Evolutionary conservation across 2,113 vertebrate species (phyloP).

Genomic region (Alaudala cheleensis): DNA sequence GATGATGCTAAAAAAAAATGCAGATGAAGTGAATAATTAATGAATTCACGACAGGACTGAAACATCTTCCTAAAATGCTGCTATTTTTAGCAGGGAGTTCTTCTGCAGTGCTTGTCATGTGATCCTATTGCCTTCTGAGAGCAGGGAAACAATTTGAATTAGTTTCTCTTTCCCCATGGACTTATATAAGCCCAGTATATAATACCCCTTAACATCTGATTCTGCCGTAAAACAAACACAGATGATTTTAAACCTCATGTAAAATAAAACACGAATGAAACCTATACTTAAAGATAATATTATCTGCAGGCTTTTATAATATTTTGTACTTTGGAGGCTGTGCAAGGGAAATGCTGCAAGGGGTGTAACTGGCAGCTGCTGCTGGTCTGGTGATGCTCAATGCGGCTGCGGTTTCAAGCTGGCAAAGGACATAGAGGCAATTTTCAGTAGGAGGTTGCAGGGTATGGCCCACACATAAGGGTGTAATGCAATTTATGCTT

Average conservation of each 20-base stretch:
- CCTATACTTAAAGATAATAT: neutral
- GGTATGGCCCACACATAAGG: neutral
- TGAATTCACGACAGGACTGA: slow-evolving; percentile 45
- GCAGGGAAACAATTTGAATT: slow-evolving; percentile 54
- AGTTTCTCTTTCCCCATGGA: slow-evolving; percentile 27
- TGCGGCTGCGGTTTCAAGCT: neutral
- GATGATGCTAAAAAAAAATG: slow-evolving; percentile 46
- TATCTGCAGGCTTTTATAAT: neutral
- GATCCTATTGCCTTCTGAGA: slow-evolving; percentile 54
- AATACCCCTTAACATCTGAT: neutral
- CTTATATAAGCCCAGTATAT: neutral
- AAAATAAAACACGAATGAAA: slow-evolving; percentile 15
- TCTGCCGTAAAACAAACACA: slow-evolving; percentile 51
- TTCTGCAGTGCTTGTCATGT: slow-evolving; percentile 57
- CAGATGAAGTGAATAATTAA: slow-evolving; percentile 37
- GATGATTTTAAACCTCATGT: slow-evolving; percentile 11
- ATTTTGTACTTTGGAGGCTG: neutral
- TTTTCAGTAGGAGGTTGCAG: neutral
- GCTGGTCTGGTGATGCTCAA: neutral
- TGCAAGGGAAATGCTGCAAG: neutral
- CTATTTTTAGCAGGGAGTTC: slow-evolving; percentile 51
- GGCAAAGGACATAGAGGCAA: neutral
- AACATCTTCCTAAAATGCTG: slow-evolving; percentile 52
- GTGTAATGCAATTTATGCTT: neutral
- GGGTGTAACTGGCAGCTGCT: neutral